Percentiles rank a stretch among this genome's conserved stretches.
Evolutionary conservation across 2,113 vertebrate species (phyloP).

Genomic region (Seriola quinqueradiata): DNA sequence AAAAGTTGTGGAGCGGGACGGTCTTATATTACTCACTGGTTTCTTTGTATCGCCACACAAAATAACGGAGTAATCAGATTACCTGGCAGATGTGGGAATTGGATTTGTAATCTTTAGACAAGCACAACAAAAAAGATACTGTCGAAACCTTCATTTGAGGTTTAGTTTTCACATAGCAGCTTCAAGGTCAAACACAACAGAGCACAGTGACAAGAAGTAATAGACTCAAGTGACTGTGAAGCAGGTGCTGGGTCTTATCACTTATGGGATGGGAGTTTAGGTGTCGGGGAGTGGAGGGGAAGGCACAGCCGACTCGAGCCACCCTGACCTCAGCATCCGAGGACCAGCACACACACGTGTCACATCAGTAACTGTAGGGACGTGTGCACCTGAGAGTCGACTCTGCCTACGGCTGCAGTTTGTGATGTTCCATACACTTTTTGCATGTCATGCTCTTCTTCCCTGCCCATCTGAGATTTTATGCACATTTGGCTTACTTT

Average conservation of each 20-base stretch:
- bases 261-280: conserved; percentile 18
- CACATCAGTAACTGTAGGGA: conserved; percentile 13
- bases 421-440: conserved; percentile 13
- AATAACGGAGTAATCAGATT: conserved; percentile 7
- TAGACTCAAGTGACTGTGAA: conserved; percentile 34
- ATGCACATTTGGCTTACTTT: conserved; percentile 43
- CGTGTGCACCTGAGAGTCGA: conserved; percentile 13
- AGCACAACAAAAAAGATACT: not conserved
- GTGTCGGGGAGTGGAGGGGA: conserved; percentile 27
- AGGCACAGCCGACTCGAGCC: conserved; percentile 35
- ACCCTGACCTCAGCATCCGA: conserved; percentile 67
- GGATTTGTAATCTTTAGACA: conserved; percentile 19
- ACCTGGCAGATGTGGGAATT: conserved; percentile 16
- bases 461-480: conserved; percentile 9
- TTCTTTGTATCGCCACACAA: conserved; percentile 21
- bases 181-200: conserved; percentile 47
- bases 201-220: conserved; percentile 2
- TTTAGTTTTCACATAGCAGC: not conserved
- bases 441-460: not conserved
- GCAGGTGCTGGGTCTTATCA: conserved; percentile 39
- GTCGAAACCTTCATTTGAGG: not conserved
- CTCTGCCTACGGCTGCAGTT: not conserved
- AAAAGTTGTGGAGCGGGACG: conserved; percentile 39
- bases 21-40: conserved; percentile 11
- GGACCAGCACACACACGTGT: conserved; percentile 35